phyloP scores from a whole-genome alignment of 2,113 vertebrate species.

The Caloenas nicobarica region DNA sequence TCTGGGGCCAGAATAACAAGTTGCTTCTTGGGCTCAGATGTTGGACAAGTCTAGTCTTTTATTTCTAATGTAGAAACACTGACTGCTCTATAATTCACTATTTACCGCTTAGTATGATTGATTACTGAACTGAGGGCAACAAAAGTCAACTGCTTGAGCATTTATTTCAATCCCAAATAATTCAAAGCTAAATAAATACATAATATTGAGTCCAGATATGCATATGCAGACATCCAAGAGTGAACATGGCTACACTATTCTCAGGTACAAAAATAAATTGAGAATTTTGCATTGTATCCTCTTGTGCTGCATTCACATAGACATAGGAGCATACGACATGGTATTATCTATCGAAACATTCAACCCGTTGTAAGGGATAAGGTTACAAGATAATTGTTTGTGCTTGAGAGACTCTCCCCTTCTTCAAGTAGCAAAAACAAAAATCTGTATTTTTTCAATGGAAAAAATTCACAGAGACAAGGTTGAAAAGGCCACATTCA shows the following conservation, averaged over 20 bases:
- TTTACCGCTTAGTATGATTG: neutral
- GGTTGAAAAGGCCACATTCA: neutral
- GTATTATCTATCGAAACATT: neutral
- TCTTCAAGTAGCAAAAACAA: neutral
- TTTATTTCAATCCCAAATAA: neutral
- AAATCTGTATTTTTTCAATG: neutral
- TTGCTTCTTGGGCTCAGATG: neutral
- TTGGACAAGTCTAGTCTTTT: neutral
- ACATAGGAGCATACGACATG: fast-evolving
- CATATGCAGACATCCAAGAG: neutral
- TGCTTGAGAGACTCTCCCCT: neutral
- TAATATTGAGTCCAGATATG: neutral
- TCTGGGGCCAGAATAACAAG: neutral
- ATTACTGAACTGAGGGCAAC: neutral
- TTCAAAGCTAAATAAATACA: neutral
- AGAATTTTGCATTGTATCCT: neutral
- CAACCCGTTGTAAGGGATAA: neutral
- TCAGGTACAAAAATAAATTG: neutral
- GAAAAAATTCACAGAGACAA: neutral
- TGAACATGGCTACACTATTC: fast-evolving
- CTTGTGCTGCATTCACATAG: neutral
- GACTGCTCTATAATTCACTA: neutral
- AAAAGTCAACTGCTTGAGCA: neutral
- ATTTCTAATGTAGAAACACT: neutral
- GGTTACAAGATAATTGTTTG: neutral